phyloP scores from a whole-genome alignment of 2,113 vertebrate species.

The Cacatua alba region DNA sequence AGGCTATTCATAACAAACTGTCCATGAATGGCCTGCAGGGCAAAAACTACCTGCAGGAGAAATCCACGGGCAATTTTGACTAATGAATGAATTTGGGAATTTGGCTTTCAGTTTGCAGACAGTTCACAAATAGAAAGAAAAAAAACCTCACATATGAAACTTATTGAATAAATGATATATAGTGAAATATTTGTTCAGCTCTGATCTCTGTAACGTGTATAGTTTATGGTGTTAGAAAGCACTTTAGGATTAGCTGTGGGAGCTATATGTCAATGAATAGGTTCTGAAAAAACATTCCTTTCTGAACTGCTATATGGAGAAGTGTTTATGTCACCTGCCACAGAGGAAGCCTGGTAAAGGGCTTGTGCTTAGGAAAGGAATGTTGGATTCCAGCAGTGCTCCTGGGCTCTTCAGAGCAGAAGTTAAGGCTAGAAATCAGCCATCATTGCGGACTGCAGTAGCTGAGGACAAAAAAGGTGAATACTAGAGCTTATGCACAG shows the following conservation, averaged over 20 bases:
- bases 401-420: background rate
- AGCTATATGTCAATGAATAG: constrained; percentile 17
- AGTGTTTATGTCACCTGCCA: background rate
- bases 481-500: background rate
- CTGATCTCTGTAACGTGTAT: background rate
- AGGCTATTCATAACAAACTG: constrained; percentile 62
- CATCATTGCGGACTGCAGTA: background rate
- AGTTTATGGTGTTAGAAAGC: constrained; percentile 17
- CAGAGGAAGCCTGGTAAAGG: background rate
- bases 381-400: background rate
- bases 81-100: constrained; percentile 60
- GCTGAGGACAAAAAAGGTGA: background rate
- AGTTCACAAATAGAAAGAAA: constrained; percentile 24
- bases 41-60: constrained; percentile 48
- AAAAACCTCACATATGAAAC: background rate
- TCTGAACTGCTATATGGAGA: background rate
- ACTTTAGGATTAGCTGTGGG: constrained; percentile 47
- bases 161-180: constrained; percentile 41
- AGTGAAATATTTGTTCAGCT: constrained; percentile 29
- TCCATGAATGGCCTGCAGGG: constrained; percentile 57
- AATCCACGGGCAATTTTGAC: constrained; percentile 52
- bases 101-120: constrained; percentile 27
- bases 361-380: background rate
- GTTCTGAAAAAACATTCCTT: background rate
- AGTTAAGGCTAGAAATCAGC: background rate